These are phyloP conservation scores for Sphecodes monilicornis DNA, from an alignment of 2,888 invertebrate species.

Conservation along the genomic window DNA sequence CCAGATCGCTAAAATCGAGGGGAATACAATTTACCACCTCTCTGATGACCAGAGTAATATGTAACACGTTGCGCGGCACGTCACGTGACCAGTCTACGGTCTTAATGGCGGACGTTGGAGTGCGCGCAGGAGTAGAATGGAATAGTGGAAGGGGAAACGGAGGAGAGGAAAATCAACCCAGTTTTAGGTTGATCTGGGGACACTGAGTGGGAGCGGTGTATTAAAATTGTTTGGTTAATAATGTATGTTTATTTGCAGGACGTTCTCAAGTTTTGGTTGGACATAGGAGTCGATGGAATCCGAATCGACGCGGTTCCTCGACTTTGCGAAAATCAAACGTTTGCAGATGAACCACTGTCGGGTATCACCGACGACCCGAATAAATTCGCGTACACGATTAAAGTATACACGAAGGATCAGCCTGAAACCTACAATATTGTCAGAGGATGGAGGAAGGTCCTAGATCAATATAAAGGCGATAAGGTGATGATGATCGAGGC, in stretches of 20 bases:
- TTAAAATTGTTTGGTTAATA: too few species aligned
- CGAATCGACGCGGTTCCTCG: conserved; percentile 91
- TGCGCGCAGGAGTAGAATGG: too few species aligned
- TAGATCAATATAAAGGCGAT: conserved; percentile 84
- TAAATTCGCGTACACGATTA: conserved; percentile 86
- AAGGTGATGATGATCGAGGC: conserved; percentile 91
- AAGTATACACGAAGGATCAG: conserved; percentile 88
- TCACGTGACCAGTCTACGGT: too few species aligned
- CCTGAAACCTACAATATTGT: conserved; percentile 86
- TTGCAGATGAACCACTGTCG: conserved; percentile 87
- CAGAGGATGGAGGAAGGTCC: conserved; percentile 86
- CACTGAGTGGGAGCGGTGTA: too few species aligned
- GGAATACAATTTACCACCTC: too few species aligned
- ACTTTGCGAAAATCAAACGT: conserved; percentile 87
- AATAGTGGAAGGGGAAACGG: too few species aligned
- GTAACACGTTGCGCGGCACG: too few species aligned
- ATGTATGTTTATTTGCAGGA: conserved; percentile 83
- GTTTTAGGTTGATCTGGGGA: too few species aligned
- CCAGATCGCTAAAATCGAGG: too few species aligned
- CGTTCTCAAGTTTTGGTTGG: conserved; percentile 92
- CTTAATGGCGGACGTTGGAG: too few species aligned
- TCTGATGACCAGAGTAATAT: too few species aligned
- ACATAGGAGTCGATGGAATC: conserved; percentile 94
- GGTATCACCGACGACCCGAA: conserved; percentile 77
- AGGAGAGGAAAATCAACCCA: too few species aligned